Evolutionary conservation across 2,113 vertebrate genomes (phyloP).

Genomic region (Microtus ochrogaster): DNA sequence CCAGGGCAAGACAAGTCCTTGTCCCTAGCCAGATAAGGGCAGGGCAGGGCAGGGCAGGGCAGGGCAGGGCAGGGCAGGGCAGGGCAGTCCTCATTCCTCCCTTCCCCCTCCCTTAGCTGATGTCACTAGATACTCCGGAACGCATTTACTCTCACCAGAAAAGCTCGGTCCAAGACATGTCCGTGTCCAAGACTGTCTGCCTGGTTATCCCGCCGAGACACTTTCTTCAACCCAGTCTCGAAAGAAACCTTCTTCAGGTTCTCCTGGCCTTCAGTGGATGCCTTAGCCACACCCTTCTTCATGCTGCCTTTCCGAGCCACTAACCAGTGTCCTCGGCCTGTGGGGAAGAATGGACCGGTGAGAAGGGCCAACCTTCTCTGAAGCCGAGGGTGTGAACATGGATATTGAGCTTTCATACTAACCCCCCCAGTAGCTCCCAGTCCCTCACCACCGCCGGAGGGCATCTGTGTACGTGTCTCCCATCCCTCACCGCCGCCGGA

Average conservation of each 20-base stretch:
- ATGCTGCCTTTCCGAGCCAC: constrained; percentile 78
- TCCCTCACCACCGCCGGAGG: background rate
- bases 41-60: background rate
- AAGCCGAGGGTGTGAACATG: background rate
- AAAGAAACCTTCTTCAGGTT: constrained; percentile 43
- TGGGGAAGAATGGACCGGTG: constrained; percentile 40
- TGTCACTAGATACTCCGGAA: background rate
- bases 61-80: background rate
- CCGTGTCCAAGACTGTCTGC: background rate
- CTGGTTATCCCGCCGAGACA: background rate
- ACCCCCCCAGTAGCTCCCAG: background rate
- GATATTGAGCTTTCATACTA: background rate
- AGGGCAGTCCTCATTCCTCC: background rate
- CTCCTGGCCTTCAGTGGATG: background rate
- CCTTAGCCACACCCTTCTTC: constrained; percentile 47
- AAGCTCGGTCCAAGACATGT: constrained; percentile 82
- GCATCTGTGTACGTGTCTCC: background rate
- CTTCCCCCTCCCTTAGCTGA: background rate
- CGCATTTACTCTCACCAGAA: constrained; percentile 83
- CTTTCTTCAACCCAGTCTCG: constrained; percentile 42
- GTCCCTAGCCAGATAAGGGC: background rate
- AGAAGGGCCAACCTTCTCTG: constrained; percentile 13
- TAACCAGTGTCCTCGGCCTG: constrained; percentile 88
- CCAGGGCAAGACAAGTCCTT: background rate
- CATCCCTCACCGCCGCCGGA: background rate